Evolutionary conservation across 2,888 invertebrate genomes (phyloP).

Genomic region (Campoplex capitator): DNA sequence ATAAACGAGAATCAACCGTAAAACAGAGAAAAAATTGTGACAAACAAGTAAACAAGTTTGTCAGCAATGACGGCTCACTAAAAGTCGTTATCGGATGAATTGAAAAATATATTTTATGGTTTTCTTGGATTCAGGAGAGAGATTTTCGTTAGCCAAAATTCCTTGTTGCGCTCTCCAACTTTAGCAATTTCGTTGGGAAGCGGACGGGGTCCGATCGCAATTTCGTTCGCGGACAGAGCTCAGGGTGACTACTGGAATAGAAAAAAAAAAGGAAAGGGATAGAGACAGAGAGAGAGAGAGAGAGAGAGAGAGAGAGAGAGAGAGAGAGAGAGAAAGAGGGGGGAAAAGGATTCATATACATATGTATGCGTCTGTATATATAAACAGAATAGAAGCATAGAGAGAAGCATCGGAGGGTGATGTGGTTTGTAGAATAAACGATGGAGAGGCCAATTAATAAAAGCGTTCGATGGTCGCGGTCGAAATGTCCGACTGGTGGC

Average conservation of each 20-base stretch:
- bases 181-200: conserved; percentile 52
- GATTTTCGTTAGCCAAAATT: conserved; percentile 30
- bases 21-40: not conserved
- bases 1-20: not conserved
- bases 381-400: conserved; percentile 21
- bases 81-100: not conserved
- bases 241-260: conserved; percentile 8
- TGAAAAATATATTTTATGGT: conserved; percentile 3
- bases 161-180: conserved; percentile 42
- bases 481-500: conserved; percentile 51
- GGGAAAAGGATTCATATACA: conserved; percentile 30
- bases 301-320: not conserved
- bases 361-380: conserved; percentile 14
- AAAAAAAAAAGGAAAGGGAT: too few relatives aligned
- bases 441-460: conserved; percentile 66
- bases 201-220: conserved; percentile 40
- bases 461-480: conserved; percentile 62
- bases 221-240: conserved; percentile 29
- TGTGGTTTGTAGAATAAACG: conserved; percentile 63
- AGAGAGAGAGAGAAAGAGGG: conserved; percentile 5
- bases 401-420: conserved; percentile 27
- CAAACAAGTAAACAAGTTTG: not conserved
- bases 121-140: conserved; percentile 11
- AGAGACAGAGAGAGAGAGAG: not conserved
- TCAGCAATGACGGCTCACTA: not conserved